Base-by-base conservation (phyloP, 1,140 invertebrate species). In the Drosophila lacertosa region DNA sequence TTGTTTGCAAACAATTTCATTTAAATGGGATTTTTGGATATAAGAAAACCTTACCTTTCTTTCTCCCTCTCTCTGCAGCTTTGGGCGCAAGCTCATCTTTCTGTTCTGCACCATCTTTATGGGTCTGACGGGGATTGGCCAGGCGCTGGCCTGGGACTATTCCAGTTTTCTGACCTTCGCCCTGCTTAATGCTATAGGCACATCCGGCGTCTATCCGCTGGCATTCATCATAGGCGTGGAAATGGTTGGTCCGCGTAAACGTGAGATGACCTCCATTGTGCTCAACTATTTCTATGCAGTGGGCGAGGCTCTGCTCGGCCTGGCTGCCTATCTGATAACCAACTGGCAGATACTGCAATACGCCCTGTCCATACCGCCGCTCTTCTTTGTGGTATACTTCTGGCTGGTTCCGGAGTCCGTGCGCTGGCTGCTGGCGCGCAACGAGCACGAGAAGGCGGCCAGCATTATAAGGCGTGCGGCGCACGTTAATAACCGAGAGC, bases 181-280 rank as follows among this genome's bases (percentile, higher is more conserved):
- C 4, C 92, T 94, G 69, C 71, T 94, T 0, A 93, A 94, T 73
- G 94, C 94, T 0, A 74, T 94, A 4, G 92, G 93, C 4, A 93
- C 93, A 0, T 92, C 94, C 9, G 94, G 94, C 9, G 92, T 94
- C 11, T 95, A 94, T 82, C 93, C 93, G 6, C 88, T 94, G 24
- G 93, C 93, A 0, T 95, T 95, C 76, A 94, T 95, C 39, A 91
- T 95, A 24, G 94, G 94, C 35, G 92, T 95, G 11, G 95, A 95
- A 91, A 93, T 94, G 92, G 94, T 95, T 9, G 94, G 94, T 2
- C 92, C 92, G 5, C 90, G 91, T 15, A 94, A 93, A 89, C 91
- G 95, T 10, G 94, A 94, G 74, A 92, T 94, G 81, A 94, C 93
- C 64, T 94, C 93, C 13, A 92, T 95, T 20, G 93, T 94, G 1